A percentile compares a stretch with the other conserved stretches of the same genome.
Evolutionary conservation across 2,797 vertebrate species (phyloP).

Genomic region (Argya squamiceps): DNA sequence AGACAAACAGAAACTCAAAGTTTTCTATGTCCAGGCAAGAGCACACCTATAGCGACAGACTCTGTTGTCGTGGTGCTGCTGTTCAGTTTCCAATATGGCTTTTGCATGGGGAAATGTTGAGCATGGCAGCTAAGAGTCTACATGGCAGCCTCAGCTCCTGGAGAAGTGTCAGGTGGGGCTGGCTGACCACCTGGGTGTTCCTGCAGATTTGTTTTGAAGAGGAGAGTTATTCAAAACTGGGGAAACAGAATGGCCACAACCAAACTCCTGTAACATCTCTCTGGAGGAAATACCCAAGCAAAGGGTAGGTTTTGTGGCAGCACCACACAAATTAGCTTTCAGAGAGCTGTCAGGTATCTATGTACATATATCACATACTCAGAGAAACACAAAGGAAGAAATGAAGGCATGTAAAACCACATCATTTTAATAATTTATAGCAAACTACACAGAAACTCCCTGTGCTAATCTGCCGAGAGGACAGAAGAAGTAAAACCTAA

Average conservation of each 20-base stretch:
- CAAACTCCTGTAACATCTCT: neutral
- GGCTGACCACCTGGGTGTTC: neutral
- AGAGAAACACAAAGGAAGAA: neutral
- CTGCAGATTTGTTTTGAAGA: neutral
- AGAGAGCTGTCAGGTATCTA: neutral
- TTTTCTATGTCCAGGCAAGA: neutral
- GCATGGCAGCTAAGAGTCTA: neutral
- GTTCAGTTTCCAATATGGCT: rapidly evolving
- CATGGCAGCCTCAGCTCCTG: neutral
- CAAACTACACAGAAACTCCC: neutral
- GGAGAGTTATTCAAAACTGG: neutral
- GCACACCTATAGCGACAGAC: rapidly evolving
- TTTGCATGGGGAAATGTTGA: rapidly evolving
- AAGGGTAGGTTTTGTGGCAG: neutral
- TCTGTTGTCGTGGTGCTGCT: neutral
- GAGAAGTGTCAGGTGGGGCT: neutral
- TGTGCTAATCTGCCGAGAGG: neutral
- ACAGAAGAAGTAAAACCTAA: neutral
- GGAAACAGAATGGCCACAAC: neutral
- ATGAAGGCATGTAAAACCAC: neutral
- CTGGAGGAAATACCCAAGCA: neutral
- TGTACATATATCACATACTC: neutral
- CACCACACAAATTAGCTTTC: neutral
- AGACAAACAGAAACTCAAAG: neutral
- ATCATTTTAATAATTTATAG: neutral